Evolutionary conservation across 2,797 vertebrate genomes (phyloP), one percentile per base, ranked within the genome.

Genomic region (Aselliscus stoliczkanus): DNA sequence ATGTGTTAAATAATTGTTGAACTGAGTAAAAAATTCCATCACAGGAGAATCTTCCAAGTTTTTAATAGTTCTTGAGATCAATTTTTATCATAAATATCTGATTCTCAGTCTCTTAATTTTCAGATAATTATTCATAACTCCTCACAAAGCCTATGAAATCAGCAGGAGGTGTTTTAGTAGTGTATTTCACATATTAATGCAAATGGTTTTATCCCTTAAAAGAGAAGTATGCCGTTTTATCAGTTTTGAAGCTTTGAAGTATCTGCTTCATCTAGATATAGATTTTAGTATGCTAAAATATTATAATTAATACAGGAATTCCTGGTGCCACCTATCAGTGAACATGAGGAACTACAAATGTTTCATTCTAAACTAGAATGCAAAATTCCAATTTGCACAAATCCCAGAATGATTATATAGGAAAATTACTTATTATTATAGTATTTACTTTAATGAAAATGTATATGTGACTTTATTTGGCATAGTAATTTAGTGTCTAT

Each of bases 321-420:
- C 15, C 93, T 98, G 97, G 97, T 96, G 93, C 98, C 98, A 98
- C 94, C 98, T 98, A 94, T 97, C 97, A 94, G 96, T 95, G 82
- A 96, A 96, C 94, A 94, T 79, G 77, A 83, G 88, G 89, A 90
- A 96, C 96, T 98, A 89, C 95, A 98, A 93, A 95, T 88, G 0
- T 4, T 85, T 64, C 88, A 88, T 70, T 56, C n/a, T 83, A 37
- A 92, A 72, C 25, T 37, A 4, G 76, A 93, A 76, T n/a, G n/a
- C 47, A 80, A 67, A 85, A 12, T 87, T 85, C 50, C 96, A 70
- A 76, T 95, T 97, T 9, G 1, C 77, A 82, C 54, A 94, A 17
- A 92, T 97, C 34, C 42, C 85, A 91, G 37, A 94, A 95, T 47
- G 25, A 7, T 62, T 97, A 88, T 95, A 20, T 0, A 13, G 92